These are phyloP conservation scores for Sterna hirundo DNA, from an alignment of 2,113 vertebrate genomes.

Conservation along the genomic window DNA sequence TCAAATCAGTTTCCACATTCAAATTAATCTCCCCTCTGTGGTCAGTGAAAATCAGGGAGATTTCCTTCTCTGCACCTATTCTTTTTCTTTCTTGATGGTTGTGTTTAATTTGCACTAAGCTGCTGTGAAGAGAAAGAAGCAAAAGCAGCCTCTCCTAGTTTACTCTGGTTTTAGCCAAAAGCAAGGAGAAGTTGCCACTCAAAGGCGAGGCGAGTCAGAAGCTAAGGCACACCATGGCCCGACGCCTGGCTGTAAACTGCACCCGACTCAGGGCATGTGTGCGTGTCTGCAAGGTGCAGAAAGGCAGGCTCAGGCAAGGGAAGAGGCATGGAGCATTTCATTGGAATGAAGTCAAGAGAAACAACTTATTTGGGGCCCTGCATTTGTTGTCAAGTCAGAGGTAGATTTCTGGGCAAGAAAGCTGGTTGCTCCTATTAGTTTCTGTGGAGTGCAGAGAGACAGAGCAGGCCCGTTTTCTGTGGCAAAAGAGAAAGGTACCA, in stretches of 20 bases:
- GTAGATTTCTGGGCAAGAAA: neutral
- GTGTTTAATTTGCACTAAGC: neutral
- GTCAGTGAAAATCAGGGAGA: neutral
- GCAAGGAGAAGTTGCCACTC: neutral
- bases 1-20: neutral
- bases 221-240: neutral
- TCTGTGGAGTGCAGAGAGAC: neutral
- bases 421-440: neutral
- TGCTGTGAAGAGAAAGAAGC: neutral
- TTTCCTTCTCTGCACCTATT: neutral
- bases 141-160: neutral
- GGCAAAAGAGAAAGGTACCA: neutral
- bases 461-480: neutral
- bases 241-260: neutral
- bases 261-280: rapidly evolving
- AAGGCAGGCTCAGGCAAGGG: neutral
- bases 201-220: neutral
- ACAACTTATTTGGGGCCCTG: neutral
- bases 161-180: neutral
- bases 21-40: neutral
- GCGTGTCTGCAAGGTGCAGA: neutral
- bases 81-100: neutral
- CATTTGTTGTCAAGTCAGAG: neutral
- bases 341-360: neutral
- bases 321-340: neutral